Base-by-base conservation (phyloP, 2,888 invertebrate genomes). In the Ormyrus thymus region DNA sequence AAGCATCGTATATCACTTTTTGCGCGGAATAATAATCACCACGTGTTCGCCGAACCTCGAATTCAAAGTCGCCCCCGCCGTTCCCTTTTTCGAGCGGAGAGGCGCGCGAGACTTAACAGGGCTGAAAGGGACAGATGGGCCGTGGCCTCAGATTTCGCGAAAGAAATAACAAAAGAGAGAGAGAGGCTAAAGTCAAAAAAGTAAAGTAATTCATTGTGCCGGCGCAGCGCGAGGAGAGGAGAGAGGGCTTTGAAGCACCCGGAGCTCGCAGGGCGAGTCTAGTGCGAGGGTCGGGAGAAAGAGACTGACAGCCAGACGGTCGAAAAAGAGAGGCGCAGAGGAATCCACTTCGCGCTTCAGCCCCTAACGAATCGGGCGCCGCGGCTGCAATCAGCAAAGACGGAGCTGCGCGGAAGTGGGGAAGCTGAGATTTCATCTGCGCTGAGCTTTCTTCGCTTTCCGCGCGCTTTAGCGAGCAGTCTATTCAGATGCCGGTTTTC, bases 191-290 rank as follows among this genome's bases (percentile, higher is more conserved):
- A 46, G 45, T 10, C 10, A 6, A 45, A 61, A n/a, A 10, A 51
- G 46, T 55, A 55, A 73, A 55, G 64, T 48, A 71, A 73, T 64
- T 73, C 73, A 71, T 71, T 45, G 71, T 50, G 46, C 4, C 29
- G 29, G 9, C 45, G 61, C 9, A 61, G 51, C 46, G 62, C 48
- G 46, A 13, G 68, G 45, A 10, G 8, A 53, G 48, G 29, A 29
- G 29, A 29, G 29, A 29, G 4, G 29, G n/a, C 56, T n/a, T 6
- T 15, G 58, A 58, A 69, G 68, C 53, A 56, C 45, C 11, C 3
- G 11, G 1, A n/a, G 66, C 65, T 50, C 45, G 46, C 6, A 50
- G 50, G 7, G 48, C 65, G 9, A 8, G 7, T 15, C 29, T 8
- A 29, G 29, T 29, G 29, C 29, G 29, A 29, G 58, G 29, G 13